Base-by-base conservation (phyloP, 2,113 vertebrate species). In the Morone chrysops region DNA sequence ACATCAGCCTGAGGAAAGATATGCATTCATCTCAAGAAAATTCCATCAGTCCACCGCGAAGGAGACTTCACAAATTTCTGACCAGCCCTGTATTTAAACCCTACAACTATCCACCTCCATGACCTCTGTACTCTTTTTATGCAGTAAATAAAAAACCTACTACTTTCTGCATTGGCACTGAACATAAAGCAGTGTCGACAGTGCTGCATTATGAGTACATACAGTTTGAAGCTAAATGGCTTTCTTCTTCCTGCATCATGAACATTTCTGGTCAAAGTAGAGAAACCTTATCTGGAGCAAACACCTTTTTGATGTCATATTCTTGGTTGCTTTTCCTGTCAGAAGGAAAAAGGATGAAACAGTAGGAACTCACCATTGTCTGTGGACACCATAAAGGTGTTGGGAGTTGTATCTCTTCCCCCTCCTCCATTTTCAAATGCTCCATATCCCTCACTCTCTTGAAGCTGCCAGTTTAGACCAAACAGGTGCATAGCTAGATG, bases 381-480 rank as follows among this genome's bases (percentile, higher is more conserved):
- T 40, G 96, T 95, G 67, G 97, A 95, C 85, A 98, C 94, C 38
- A 97, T 96, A 17, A 98, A 96, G 69, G 97, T 96, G 90, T 98
- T 96, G 5, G 97, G 96, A 74, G 97, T 95, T 75, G 96, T 93
- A 67, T 98, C 98, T 96, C 98, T 75, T 95, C 76, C 91, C 94
- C 92, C 96, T 93, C 95, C 97, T 84, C 97, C 98, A 7, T 99
- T 99, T 94, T 99, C 98, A 94, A 99, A 99, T 0, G 97, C 96
- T 22, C 92, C 93, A 81, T 97, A 97, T 79, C 96, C 96, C 88
- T 99, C 98, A 17, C 95, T 96, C 92, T 99, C 97, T 93, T 99
- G 98, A 73, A 99, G 95, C 94, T 99, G 98, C 98, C 98, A 99
- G 95, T 99, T 99, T 84, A 99, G 96, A 87, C 98, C 98, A 93